Evolutionary conservation across 2,888 invertebrate genomes (phyloP), one percentile per base, ranked within the genome.

Genomic region (Lucinisca nassula): DNA sequence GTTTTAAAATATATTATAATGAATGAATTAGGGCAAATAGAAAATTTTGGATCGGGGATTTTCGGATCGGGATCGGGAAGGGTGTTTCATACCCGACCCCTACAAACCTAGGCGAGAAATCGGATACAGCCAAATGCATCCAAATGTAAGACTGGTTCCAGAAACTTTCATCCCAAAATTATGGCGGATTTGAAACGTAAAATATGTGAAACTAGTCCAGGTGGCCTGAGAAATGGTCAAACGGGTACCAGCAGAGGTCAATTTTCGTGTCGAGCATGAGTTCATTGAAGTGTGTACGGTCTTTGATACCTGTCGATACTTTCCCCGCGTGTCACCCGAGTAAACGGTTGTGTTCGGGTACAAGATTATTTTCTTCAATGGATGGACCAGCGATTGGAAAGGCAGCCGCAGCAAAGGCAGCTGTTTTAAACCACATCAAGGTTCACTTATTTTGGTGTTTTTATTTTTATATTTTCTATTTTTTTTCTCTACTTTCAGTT

Each of bases 401-500:
- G 87, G 92, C 92, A 72, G 94, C 94, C n/a, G 95, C 95, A 0
- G 95, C 95, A 0, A 73, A 82, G 8, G 90, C 92, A 45, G 95
- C 95, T 38, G 95, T 95, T 35, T 93, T 95, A 80, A 93, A 95
- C 58, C 92, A 93, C 51, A 91, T 95, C 6, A 92, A 92, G 91
- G 94, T 95, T 37, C 21, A n/a, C n/a, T n/a, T n/a, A n/a, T n/a
- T n/a, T n/a, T 40, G 27, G 61, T 17, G 6, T 24, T 32, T 55
- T 85, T 45, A 45, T 45, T 45, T 45, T 8, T 12, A n/a, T n/a
- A n/a, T n/a, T n/a, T n/a, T n/a, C n/a, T n/a, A n/a, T n/a, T n/a
- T n/a, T n/a, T 4, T 40, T 58, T 27, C 6, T 58, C 27, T 58
- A 24, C 24, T 24, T 58, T 58, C 27, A 51, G 58, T 27, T 51